Percentiles rank a stretch among this genome's conserved stretches.
These are phyloP conservation scores for Acleris cristana DNA, from an alignment of 2,888 invertebrate species.

Conservation along the genomic window DNA sequence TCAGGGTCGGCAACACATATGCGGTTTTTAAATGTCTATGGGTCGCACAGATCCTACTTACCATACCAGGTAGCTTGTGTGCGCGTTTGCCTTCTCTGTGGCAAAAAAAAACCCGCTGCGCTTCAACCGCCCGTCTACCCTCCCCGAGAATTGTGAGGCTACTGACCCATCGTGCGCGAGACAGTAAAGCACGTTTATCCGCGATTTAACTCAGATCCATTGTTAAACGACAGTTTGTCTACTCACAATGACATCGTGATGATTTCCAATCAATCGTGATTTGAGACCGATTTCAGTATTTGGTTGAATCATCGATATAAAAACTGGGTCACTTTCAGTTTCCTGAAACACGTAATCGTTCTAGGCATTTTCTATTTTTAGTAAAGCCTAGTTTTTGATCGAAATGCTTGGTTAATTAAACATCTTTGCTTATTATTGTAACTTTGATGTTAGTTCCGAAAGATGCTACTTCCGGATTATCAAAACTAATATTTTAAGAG, in stretches of 20 bases:
- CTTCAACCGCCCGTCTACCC: conserved; percentile 14
- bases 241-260: conserved; percentile 27
- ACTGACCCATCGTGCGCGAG: conserved; percentile 28
- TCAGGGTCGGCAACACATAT: no score
- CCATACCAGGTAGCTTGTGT: no score
- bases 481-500: no score
- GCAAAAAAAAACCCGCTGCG: conserved; percentile 6
- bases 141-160: conserved; percentile 15
- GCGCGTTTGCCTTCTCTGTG: no score
- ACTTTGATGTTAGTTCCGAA: no score
- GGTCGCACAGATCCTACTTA: no score
- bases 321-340: conserved; percentile 30
- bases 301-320: conserved; percentile 25
- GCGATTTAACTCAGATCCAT: conserved; percentile 12
- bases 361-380: conserved; percentile 4
- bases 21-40: no score
- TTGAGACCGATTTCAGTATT: conserved; percentile 1
- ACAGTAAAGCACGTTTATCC: conserved; percentile 12
- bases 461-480: no score
- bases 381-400: background rate
- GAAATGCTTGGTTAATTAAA: no score
- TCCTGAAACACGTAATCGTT: conserved; percentile 28
- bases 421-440: no score
- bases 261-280: conserved; percentile 36
- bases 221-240: conserved; percentile 17